Conservation (phyloP, 2,888 invertebrate species). For the Parnassius mnemosyne region DNA sequence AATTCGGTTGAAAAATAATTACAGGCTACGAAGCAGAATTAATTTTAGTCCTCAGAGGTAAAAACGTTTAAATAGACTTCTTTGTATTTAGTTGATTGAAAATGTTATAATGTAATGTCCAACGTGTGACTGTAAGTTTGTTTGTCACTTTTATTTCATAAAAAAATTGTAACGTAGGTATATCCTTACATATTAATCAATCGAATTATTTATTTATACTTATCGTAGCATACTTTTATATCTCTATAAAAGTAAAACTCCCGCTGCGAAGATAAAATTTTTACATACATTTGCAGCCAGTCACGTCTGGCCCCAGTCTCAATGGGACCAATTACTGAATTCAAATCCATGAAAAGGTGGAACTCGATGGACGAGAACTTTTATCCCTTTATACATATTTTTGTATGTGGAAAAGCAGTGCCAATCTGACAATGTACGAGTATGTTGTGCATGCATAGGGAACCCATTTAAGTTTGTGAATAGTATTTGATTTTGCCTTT, state of each 20-base stretch:
- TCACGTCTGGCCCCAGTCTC: conserved; percentile 52
- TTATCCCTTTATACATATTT: conserved; percentile 1
- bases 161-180: too few species aligned
- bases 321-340: conserved; percentile 60
- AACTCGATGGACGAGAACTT: conserved; percentile 11
- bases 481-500: too few species aligned
- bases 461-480: neutral
- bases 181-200: too few species aligned
- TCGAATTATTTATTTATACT: too few species aligned
- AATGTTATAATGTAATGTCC: too few species aligned
- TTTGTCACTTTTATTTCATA: too few species aligned
- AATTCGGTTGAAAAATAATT: too few species aligned
- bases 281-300: conserved; percentile 28
- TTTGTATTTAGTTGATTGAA: too few species aligned
- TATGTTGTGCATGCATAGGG: conserved; percentile 5
- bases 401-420: conserved; percentile 11
- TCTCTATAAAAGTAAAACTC: conserved; percentile 1
- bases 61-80: too few species aligned
- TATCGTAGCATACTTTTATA: neutral
- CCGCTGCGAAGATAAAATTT: conserved; percentile 13
- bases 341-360: conserved; percentile 24
- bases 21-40: too few species aligned
- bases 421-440: conserved; percentile 12
- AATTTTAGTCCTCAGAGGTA: too few species aligned
- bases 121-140: too few species aligned